These are phyloP conservation scores for Terebella lapidaria DNA, from an alignment of 2,888 invertebrate species.

Conservation along the genomic window DNA sequence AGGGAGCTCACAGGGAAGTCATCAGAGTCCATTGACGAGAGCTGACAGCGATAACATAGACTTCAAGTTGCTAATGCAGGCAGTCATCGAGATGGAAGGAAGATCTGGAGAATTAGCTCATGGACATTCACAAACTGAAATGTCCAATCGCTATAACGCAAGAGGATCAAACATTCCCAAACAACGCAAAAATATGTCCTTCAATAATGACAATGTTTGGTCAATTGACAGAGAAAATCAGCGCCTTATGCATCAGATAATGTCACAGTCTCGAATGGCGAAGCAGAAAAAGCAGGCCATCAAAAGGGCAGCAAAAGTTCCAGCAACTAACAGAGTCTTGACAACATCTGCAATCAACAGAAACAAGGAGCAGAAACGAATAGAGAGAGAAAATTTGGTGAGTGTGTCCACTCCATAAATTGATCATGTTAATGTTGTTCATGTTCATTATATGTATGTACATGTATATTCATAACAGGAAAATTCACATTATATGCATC, in stretches of 20 bases:
- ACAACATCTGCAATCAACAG: constrained; percentile 56
- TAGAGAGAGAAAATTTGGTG: constrained; percentile 59
- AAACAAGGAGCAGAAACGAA: constrained; percentile 55
- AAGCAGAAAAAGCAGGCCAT: constrained; percentile 7
- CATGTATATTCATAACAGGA: too few species aligned
- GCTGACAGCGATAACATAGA: constrained; percentile 17
- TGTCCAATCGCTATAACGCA: neutral
- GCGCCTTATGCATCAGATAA: constrained; percentile 39
- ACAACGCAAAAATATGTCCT: constrained; percentile 26
- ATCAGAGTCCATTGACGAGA: neutral
- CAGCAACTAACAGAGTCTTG: constrained; percentile 35
- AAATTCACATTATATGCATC: too few species aligned
- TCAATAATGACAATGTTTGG: constrained; percentile 32
- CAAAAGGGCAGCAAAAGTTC: constrained; percentile 27
- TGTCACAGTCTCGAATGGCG: constrained; percentile 22
- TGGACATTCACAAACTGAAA: too few species aligned
- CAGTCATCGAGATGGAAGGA: constrained; percentile 25
- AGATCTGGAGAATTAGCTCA: too few species aligned
- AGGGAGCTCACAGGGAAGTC: neutral
- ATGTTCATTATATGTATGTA: too few species aligned
- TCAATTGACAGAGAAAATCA: constrained; percentile 45
- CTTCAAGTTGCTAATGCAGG: constrained; percentile 21
- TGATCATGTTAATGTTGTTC: too few species aligned
- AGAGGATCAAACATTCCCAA: neutral
- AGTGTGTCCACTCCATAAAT: too few species aligned